These are phyloP conservation scores for Eulemur rubriventer DNA, from an alignment of 2,797 vertebrate genomes.

Conservation along the genomic window DNA sequence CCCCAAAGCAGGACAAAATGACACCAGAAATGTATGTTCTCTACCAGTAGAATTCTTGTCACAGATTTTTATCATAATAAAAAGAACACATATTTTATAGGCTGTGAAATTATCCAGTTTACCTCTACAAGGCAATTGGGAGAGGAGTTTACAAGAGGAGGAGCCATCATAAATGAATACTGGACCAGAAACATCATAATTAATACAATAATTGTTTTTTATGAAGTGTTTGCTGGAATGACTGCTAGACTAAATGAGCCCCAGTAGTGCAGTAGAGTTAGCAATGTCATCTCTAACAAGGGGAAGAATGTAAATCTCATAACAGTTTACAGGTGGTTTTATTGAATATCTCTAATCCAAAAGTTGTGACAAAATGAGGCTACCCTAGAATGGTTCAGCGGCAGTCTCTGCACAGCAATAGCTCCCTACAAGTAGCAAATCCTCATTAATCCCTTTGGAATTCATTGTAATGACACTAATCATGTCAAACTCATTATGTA, in stretches of 20 bases:
- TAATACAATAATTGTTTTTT: slow-evolving; percentile 83
- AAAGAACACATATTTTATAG: slow-evolving; percentile 57
- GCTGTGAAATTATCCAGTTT: slow-evolving; percentile 75
- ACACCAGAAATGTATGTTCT: slow-evolving; percentile 53
- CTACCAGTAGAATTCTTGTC: slow-evolving; percentile 70
- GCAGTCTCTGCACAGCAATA: slow-evolving; percentile 50
- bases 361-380: slow-evolving; percentile 80
- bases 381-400: slow-evolving; percentile 67
- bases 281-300: slow-evolving; percentile 78
- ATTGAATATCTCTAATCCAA: slow-evolving; percentile 80
- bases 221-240: slow-evolving; percentile 80
- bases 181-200: slow-evolving; percentile 80
- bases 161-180: slow-evolving; percentile 76
- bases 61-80: slow-evolving; percentile 57
- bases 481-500: slow-evolving; percentile 74
- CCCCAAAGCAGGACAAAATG: slow-evolving; percentile 53
- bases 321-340: slow-evolving; percentile 83
- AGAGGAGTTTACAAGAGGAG: slow-evolving; percentile 79
- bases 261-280: slow-evolving; percentile 77
- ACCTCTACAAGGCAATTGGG: slow-evolving; percentile 78
- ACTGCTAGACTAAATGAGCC: slow-evolving; percentile 79
- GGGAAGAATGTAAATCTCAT: slow-evolving; percentile 78
- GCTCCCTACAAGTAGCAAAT: slow-evolving; percentile 80
- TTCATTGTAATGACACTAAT: slow-evolving; percentile 83
- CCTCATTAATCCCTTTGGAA: slow-evolving; percentile 82